A percentile compares a stretch with the other conserved stretches of the same genome.
These are phyloP conservation scores for Mizuhopecten yessoensis DNA, from an alignment of 1,140 invertebrate genomes.

Conservation along the genomic window DNA sequence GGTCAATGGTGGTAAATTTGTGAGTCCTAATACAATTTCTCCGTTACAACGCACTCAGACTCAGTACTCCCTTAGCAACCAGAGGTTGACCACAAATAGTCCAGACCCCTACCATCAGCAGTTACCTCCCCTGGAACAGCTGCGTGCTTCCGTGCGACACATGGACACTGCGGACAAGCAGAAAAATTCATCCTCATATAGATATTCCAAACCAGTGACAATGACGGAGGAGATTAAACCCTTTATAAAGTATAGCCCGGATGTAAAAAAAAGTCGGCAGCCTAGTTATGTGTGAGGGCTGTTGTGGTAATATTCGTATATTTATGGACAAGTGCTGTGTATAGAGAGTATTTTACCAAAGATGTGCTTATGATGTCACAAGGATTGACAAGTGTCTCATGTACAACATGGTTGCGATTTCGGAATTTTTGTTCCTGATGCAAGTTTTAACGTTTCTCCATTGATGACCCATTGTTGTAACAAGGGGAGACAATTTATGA, in stretches of 20 bases:
- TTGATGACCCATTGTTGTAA: not conserved
- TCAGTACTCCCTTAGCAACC: constrained; percentile 78
- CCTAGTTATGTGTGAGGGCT: not conserved
- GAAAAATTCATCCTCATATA: not conserved
- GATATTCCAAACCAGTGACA: constrained; percentile 61
- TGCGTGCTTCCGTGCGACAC: constrained; percentile 72
- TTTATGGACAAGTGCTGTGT: no score
- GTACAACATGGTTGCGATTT: no score
- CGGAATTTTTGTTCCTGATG: no score
- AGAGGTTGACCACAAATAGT: constrained; percentile 75
- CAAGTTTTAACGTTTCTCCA: no score
- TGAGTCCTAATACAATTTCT: constrained; percentile 65
- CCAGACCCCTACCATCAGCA: constrained; percentile 72
- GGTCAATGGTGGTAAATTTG: constrained; percentile 76
- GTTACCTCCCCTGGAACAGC: constrained; percentile 76
- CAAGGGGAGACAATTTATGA: not conserved
- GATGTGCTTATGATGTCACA: no score
- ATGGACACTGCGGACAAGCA: constrained; percentile 67
- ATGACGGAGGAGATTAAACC: constrained; percentile 75
- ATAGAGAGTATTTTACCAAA: no score
- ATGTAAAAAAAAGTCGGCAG: constrained; percentile 60
- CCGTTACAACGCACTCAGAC: constrained; percentile 77
- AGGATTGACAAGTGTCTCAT: no score
- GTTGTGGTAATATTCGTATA: not conserved
- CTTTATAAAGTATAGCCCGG: constrained; percentile 79